phyloP scores from a whole-genome alignment of 2,797 vertebrate genomes.

The Cynopterus sphinx region DNA sequence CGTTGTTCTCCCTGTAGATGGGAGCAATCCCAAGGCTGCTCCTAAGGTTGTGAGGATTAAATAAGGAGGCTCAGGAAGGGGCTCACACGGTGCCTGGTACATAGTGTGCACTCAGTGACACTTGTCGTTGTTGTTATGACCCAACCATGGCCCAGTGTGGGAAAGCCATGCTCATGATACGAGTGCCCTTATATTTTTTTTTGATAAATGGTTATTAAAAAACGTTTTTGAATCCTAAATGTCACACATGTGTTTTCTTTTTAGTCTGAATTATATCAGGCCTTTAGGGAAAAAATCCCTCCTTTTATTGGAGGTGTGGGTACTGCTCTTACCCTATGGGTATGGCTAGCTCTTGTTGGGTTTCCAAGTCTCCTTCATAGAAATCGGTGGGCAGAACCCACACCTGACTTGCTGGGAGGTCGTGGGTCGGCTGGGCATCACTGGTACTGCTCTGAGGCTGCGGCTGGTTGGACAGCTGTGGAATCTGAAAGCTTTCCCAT shows the following conservation, averaged over 20 bases:
- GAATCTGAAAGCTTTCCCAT: background rate
- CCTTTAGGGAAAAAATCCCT: background rate
- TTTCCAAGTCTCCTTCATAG: background rate
- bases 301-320: background rate
- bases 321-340: background rate
- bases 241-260: slow-evolving; percentile 45
- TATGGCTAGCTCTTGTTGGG: background rate
- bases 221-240: slow-evolving; percentile 5
- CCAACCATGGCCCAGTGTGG: background rate
- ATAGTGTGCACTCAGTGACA: background rate
- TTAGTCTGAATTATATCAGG: slow-evolving; percentile 23
- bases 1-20: background rate
- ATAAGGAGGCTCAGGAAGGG: background rate
- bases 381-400: background rate
- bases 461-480: background rate
- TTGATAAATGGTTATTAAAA: background rate
- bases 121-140: background rate
- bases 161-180: background rate
- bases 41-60: background rate
- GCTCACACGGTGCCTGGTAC: rapidly evolving
- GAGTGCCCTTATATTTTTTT: background rate
- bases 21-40: background rate
- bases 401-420: background rate
- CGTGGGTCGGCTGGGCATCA: background rate
- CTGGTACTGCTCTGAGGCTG: background rate